A percentile compares a stretch with the other conserved stretches of the same genome.
These are phyloP conservation scores for Aphodius granarius DNA, from an alignment of 2,888 invertebrate species.

Conservation along the genomic window DNA sequence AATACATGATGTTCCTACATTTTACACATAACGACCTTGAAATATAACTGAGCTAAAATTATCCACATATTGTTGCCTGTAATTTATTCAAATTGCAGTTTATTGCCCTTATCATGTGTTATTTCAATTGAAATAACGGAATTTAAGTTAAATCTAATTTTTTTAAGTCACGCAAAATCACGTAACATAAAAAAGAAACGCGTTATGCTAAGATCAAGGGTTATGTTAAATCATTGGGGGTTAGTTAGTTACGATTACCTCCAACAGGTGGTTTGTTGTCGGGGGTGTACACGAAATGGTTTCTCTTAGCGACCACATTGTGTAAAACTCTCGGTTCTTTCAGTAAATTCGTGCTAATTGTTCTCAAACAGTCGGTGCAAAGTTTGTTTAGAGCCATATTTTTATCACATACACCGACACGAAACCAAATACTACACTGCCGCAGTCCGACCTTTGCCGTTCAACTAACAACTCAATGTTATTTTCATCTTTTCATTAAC, in stretches of 20 bases:
- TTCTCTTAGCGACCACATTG: constrained; percentile 38
- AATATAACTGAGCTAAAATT: neutral
- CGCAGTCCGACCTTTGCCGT: neutral
- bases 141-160: neutral
- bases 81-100: neutral
- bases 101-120: neutral
- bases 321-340: constrained; percentile 37
- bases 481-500: neutral
- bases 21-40: neutral
- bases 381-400: constrained; percentile 43
- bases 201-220: too few relatives aligned
- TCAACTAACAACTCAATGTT: neutral
- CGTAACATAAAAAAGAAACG: too few relatives aligned
- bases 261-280: constrained; percentile 57
- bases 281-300: constrained; percentile 65
- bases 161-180: too few relatives aligned
- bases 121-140: neutral
- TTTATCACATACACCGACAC: neutral
- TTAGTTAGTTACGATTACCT: constrained; percentile 48
- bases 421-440: neutral
- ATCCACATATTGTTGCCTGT: neutral
- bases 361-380: constrained; percentile 36
- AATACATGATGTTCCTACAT: neutral
- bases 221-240: neutral
- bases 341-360: constrained; percentile 19